Conservation (phyloP, 2,888 invertebrate genomes). For the Platynereis dumerilii region DNA sequence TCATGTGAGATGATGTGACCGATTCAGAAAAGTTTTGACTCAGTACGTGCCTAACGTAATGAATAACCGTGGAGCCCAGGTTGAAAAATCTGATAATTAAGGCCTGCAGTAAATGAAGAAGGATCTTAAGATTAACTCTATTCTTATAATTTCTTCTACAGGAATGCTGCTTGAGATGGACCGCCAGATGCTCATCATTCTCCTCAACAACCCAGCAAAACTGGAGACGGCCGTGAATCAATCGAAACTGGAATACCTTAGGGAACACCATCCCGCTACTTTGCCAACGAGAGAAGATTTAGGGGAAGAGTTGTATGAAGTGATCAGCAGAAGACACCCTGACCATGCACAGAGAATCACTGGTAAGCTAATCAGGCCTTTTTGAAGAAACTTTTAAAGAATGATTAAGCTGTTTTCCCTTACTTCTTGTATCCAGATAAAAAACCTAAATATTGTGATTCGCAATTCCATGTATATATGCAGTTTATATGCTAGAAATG, state of each 20-base stretch:
- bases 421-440: too few relatives aligned
- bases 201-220: not conserved
- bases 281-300: conserved; percentile 15
- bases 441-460: conserved; percentile 6
- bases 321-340: conserved; percentile 1
- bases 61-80: too few relatives aligned
- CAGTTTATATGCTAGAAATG: too few relatives aligned
- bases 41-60: too few relatives aligned
- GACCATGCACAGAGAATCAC: conserved; percentile 20
- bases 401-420: too few relatives aligned
- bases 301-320: conserved; percentile 17
- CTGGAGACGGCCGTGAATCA: conserved; percentile 6
- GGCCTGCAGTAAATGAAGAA: too few relatives aligned
- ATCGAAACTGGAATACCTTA: conserved; percentile 16
- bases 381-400: not conserved
- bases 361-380: not conserved
- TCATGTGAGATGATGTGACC: too few relatives aligned
- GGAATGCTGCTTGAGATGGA: conserved; percentile 25
- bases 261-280: conserved; percentile 10
- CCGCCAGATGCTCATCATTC: not conserved
- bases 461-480: too few relatives aligned
- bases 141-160: too few relatives aligned
- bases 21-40: too few relatives aligned
- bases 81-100: too few relatives aligned
- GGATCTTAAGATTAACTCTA: too few relatives aligned